Evolutionary conservation across 2,888 invertebrate genomes (phyloP), one percentile per base, ranked within the genome.

Genomic region (Microctonus brassicae): DNA sequence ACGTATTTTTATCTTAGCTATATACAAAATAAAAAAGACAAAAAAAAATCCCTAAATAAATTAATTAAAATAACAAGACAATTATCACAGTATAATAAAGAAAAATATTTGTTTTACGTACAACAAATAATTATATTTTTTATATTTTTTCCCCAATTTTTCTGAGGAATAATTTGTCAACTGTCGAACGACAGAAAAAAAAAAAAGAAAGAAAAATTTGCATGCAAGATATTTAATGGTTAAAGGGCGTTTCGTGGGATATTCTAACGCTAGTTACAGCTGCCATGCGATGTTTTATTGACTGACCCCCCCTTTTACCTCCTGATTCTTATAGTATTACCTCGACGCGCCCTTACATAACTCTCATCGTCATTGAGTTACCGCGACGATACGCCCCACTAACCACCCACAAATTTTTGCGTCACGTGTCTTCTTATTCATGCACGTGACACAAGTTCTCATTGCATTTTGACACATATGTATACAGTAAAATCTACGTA

Each of bases 321-420:
- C n/a, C n/a, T n/a, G n/a, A n/a, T 47, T 47, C 47, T 47, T 47
- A 7, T 47, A 47, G 47, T 47, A n/a, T 47, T 47, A 47, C 47
- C 47, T 47, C 47, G 20, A 47, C 20, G 47, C 47, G 17, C 47
- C 47, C 47, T 47, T 62, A 61, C 17, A 29, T 65, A 73, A 75
- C 76, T 69, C 74, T 73, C 73, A 69, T 70, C 68, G 71, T 69
- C 79, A 75, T 76, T 73, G 76, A 79, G 79, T 79, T 80, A 57
- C 65, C 78, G 75, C 75, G 78, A 73, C 77, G 82, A 78, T 81
- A 84, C 83, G 84, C 81, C 83, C 81, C 84, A 83, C 85, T 84
- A 84, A 85, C 85, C 86, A 84, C 84, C 83, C 83, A 83, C 82
- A 79, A 82, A 75, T 80, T 79, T 83, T 83, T 80, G 76, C 80